A percentile compares a stretch with the other conserved stretches of the same genome.
These are phyloP conservation scores for Ciona savignyi DNA, from an alignment of 23 tunicate species.

Conservation along the genomic window DNA sequence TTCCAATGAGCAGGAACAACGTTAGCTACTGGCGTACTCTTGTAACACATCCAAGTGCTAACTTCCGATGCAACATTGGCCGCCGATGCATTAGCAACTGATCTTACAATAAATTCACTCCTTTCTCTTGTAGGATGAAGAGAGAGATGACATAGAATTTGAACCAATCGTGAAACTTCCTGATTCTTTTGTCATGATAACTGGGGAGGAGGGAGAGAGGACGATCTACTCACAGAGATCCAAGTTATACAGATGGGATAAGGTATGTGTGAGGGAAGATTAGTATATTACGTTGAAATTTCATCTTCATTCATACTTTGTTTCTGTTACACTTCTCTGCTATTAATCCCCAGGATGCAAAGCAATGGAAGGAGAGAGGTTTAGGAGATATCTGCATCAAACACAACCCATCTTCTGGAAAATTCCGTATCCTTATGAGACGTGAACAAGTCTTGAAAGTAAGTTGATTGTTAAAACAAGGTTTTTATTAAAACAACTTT, in stretches of 20 bases:
- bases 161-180: conserved; percentile 75
- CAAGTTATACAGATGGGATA: conserved; percentile 67
- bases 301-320: no score
- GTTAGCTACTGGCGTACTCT: no score
- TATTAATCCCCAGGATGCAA: background rate
- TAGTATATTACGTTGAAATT: background rate
- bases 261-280: conserved; percentile 13
- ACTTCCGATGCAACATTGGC: no score
- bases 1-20: background rate
- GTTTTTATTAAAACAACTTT: no score
- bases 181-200: conserved; percentile 18
- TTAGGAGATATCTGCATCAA: conserved; percentile 74
- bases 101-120: background rate
- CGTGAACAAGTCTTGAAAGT: conserved; percentile 90
- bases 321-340: no score
- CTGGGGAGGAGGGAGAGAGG: conserved; percentile 84
- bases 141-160: conserved; percentile 44
- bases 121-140: conserved; percentile 27
- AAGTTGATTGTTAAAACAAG: no score
- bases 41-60: no score
- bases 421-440: conserved; percentile 80
- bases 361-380: conserved; percentile 95
- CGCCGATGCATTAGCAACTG: background rate
- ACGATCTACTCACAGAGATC: conserved; percentile 63
- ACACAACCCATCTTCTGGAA: conserved; percentile 16